Conservation (phyloP, 2,797 vertebrate species). For the Brotogeris chrysoptera region DNA sequence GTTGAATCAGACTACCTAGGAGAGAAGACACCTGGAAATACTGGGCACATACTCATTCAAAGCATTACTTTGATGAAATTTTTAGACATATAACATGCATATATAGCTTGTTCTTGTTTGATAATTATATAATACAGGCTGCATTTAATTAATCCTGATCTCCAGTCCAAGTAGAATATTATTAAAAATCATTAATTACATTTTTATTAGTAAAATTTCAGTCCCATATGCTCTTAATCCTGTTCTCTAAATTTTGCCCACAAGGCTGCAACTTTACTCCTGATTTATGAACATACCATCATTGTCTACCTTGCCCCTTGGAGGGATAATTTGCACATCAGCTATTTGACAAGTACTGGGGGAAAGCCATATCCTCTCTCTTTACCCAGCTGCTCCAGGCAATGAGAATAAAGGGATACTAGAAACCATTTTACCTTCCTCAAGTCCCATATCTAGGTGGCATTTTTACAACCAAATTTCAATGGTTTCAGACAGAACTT, state of each 20-base stretch:
- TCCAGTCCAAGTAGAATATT: background rate
- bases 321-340: background rate
- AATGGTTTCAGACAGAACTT: background rate
- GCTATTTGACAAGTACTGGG: constrained; percentile 3
- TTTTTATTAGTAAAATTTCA: background rate
- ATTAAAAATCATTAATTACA: background rate
- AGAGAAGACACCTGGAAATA: background rate
- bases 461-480: background rate
- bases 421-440: background rate
- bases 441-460: background rate
- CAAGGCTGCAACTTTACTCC: background rate
- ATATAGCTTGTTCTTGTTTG: background rate
- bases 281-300: background rate
- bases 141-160: background rate
- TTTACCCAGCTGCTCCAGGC: background rate
- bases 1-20: background rate
- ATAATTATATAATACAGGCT: background rate
- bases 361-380: constrained; percentile 2
- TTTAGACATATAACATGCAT: too few relatives aligned
- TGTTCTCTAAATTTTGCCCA: background rate
- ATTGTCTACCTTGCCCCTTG: background rate
- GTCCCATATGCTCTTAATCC: background rate
- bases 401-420: background rate
- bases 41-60: background rate
- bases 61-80: background rate